A percentile compares a stretch with the other conserved stretches of the same genome.
Evolutionary conservation across 2,797 vertebrate genomes (phyloP).

Genomic region (Tokudaia muenninki): DNA sequence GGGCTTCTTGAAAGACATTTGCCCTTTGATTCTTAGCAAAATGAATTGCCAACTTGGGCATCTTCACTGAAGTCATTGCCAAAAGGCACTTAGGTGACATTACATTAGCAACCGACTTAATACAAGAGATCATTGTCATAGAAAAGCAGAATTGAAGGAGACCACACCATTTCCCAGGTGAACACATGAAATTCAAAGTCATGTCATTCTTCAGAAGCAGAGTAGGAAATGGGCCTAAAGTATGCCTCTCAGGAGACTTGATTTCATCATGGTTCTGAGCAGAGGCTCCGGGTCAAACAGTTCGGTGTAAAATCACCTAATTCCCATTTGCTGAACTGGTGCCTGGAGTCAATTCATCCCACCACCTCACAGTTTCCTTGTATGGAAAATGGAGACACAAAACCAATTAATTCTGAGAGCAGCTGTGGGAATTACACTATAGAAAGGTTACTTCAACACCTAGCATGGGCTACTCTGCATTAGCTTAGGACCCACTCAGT

Average conservation of each 20-base stretch:
- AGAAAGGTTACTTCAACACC: neutral
- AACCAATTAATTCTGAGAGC: neutral
- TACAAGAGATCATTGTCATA: neutral
- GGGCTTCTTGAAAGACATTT: conserved; percentile 51
- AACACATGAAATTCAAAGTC: conserved; percentile 26
- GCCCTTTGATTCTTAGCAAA: conserved; percentile 39
- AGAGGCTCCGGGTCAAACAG: neutral
- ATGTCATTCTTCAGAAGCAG: neutral
- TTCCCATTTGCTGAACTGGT: conserved; percentile 22
- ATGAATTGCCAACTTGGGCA: conserved; percentile 40
- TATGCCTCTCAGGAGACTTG: neutral
- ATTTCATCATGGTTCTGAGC: neutral
- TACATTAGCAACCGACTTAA: conserved; percentile 14
- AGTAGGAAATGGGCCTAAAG: neutral
- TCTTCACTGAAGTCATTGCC: neutral
- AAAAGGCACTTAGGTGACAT: conserved; percentile 14
- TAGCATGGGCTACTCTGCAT: neutral
- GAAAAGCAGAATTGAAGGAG: neutral
- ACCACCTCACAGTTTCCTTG: neutral
- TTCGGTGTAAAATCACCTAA: conserved; percentile 6
- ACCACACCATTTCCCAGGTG: neutral
- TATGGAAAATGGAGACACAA: conserved; percentile 6
- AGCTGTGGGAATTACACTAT: neutral
- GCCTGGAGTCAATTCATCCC: neutral
- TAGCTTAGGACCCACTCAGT: neutral